Base-by-base conservation (phyloP, 1,140 invertebrate genomes). In the Neodiprion pinetum region DNA sequence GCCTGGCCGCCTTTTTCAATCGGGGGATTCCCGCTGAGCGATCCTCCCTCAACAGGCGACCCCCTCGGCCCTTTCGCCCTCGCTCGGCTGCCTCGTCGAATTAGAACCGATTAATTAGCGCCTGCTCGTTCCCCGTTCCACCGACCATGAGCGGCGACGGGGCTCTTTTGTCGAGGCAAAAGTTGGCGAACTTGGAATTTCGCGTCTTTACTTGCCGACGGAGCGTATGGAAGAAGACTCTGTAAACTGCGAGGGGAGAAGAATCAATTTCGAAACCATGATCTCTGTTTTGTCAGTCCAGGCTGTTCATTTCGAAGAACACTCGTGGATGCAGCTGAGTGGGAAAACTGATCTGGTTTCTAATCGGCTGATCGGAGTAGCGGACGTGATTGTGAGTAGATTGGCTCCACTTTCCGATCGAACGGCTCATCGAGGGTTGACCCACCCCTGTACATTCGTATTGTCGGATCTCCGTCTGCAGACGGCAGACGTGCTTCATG, bases 61-160 rank as follows among this genome's bases (percentile, higher is more conserved):
- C 66, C 21, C n/a, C 72, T 76, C 75, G 49, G 75, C 61, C 74
- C 76, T 72, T 80, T 78, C 73, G 71, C 76, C 68, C 72, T 14
- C 53, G 11, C 11, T 61, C 53, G 5, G 5, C 28, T 40, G 28
- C 28, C 28, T 40, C 28, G 53, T 61, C n/a, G 53, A 61, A 61
- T 61, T 61, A 61, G 53, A 61, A 12, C 11, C 11, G 53, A 61
- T 61, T 61, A 61, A 61, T 61, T 61, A 61, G 28, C 28, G 28
- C 28, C 28, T 40, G 5, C 28, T 40, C 28, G 28, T 40, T 40
- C 28, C 28, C 28, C 28, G 28, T 40, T 40, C 28, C 28, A 40
- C 28, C 5, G 28, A 40, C 28, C 28, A 40, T 40, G 28, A 40
- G 28, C 1, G 5, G 2, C 28, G 28, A 40, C 28, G 28, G 28